phyloP scores from a whole-genome alignment of 2,797 vertebrate genomes.

The Nasua narica region DNA sequence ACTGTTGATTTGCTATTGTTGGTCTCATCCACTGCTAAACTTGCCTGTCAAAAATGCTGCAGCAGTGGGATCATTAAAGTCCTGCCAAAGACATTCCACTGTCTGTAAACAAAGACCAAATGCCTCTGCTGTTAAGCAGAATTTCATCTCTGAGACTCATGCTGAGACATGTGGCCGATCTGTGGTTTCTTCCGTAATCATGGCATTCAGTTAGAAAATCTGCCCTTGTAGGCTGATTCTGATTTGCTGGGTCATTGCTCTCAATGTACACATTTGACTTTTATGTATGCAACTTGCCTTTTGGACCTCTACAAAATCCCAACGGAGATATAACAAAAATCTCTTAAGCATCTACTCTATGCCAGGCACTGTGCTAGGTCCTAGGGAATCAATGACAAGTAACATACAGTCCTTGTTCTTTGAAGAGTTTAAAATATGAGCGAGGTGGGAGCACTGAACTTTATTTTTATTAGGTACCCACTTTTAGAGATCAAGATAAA shows the following conservation, averaged over 20 bases:
- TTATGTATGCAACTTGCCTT: constrained; percentile 15
- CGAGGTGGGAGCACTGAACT: background rate
- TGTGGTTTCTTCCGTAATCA: constrained; percentile 71
- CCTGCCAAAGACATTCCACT: constrained; percentile 79
- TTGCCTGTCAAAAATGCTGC: constrained; percentile 74
- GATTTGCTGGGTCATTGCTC: constrained; percentile 65
- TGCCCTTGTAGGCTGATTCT: constrained; percentile 59
- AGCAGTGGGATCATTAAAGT: constrained; percentile 77
- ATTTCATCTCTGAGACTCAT: constrained; percentile 68
- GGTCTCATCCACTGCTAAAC: constrained; percentile 76
- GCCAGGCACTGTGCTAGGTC: background rate
- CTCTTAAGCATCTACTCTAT: constrained; percentile 8
- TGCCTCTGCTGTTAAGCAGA: constrained; percentile 70
- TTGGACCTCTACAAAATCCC: background rate
- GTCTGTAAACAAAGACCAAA: constrained; percentile 78
- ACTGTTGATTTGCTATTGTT: constrained; percentile 76
- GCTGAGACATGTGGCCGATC: constrained; percentile 72
- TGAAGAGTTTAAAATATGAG: background rate
- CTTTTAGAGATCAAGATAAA: background rate
- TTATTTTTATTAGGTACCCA: background rate
- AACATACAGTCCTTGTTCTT: background rate
- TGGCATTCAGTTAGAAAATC: constrained; percentile 60
- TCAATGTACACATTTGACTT: constrained; percentile 57
- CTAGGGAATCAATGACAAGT: background rate
- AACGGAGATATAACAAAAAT: background rate